Conservation (phyloP, 2,888 invertebrate species). For the Watsonalla cultraria region DNA sequence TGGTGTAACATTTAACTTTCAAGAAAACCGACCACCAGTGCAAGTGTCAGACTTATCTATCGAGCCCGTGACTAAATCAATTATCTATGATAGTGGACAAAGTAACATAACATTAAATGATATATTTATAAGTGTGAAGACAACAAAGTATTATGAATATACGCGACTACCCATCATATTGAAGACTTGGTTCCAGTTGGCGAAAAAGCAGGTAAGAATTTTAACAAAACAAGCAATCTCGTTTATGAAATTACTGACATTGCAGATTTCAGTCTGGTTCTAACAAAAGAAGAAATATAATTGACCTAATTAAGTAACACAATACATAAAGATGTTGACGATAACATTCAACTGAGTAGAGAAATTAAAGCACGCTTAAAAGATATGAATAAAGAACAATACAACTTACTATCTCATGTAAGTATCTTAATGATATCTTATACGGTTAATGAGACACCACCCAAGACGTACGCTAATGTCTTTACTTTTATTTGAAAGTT, state of each 20-base stretch:
- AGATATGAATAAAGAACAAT: not conserved
- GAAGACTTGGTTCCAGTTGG: slow-evolving; percentile 97
- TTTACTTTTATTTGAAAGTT: not conserved
- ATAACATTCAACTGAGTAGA: not conserved
- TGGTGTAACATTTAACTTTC: slow-evolving; percentile 69
- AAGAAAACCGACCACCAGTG: slow-evolving; percentile 66
- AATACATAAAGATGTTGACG: not conserved
- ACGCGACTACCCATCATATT: slow-evolving; percentile 91
- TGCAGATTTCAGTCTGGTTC: too few species aligned
- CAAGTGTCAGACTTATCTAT: slow-evolving; percentile 66
- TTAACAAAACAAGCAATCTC: not conserved
- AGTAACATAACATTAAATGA: slow-evolving; percentile 87
- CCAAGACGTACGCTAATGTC: not conserved
- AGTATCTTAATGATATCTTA: slow-evolving; percentile 9
- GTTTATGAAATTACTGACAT: not conserved
- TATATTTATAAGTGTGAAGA: slow-evolving; percentile 97
- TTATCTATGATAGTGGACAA: slow-evolving; percentile 53
- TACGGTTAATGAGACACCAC: slow-evolving; percentile 1
- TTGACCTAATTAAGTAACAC: not conserved
- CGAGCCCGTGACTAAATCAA: slow-evolving; percentile 74
- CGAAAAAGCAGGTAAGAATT: slow-evolving; percentile 89
- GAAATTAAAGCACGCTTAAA: not conserved
- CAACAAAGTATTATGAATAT: slow-evolving; percentile 91
- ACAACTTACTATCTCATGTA: not conserved
- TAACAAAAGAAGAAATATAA: not conserved